A percentile compares a stretch with the other conserved stretches of the same genome.
Conservation (phyloP, 2,888 invertebrate genomes). For the Papilio protenor region DNA sequence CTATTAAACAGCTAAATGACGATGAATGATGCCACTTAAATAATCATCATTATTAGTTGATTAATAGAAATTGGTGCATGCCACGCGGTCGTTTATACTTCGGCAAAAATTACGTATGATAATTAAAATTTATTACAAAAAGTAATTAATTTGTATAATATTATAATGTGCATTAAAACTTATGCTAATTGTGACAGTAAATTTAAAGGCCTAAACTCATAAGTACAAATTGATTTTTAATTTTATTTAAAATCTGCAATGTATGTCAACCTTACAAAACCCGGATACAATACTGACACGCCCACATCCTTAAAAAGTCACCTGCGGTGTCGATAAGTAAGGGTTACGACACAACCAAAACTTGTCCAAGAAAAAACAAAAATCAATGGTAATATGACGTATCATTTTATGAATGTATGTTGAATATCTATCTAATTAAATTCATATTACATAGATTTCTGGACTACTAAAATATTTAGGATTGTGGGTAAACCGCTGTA, state of each 20-base stretch:
- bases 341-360: constrained; percentile 21
- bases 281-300: constrained; percentile 27
- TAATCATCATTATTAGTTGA: neutral
- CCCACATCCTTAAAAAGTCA: constrained; percentile 19
- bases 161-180: neutral
- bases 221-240: neutral
- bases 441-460: neutral
- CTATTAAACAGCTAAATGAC: neutral
- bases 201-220: neutral
- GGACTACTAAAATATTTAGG: neutral
- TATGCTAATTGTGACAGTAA: neutral
- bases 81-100: neutral
- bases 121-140: too few species aligned
- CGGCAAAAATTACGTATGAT: neutral
- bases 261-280: constrained; percentile 25
- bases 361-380: neutral
- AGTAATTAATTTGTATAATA: too few species aligned
- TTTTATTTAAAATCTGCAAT: constrained; percentile 3
- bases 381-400: neutral
- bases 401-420: neutral
- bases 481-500: neutral
- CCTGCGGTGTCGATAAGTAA: neutral
- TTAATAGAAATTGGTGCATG: neutral
- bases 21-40: neutral
- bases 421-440: neutral